phyloP scores from a whole-genome alignment of 2,797 vertebrate species.

The Hephaestus fuliginosus region DNA sequence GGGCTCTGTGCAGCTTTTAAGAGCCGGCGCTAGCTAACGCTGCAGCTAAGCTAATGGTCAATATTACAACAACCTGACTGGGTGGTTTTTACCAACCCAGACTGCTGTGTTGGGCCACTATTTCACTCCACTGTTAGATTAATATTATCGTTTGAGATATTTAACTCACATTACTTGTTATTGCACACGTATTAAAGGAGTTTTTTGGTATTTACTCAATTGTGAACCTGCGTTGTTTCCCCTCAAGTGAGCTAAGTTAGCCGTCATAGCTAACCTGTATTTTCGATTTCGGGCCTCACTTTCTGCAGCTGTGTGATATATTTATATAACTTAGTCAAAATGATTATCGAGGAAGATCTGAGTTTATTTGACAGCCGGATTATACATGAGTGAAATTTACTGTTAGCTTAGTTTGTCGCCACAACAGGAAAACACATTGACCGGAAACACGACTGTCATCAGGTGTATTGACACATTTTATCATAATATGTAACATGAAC shows the following conservation, averaged over 20 bases:
- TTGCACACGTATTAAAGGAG: accelerated
- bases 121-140: accelerated
- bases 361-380: neutral
- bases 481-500: too few relatives aligned
- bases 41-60: conserved; percentile 51
- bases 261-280: conserved; percentile 1
- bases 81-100: neutral
- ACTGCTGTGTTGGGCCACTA: neutral
- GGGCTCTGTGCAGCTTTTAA: neutral
- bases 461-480: too few relatives aligned
- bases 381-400: neutral
- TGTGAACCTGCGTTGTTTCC: neutral
- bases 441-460: too few relatives aligned
- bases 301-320: accelerated
- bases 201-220: accelerated
- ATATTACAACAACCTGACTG: neutral
- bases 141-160: neutral
- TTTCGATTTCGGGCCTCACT: neutral
- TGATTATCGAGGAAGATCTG: too few relatives aligned
- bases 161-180: accelerated
- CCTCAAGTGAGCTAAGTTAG: conserved; percentile 2
- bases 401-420: too few relatives aligned
- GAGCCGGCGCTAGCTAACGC: neutral
- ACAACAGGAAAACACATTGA: too few relatives aligned
- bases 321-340: too few relatives aligned